Conservation (phyloP, 2,888 invertebrate genomes). For the Anticlea derivata region DNA sequence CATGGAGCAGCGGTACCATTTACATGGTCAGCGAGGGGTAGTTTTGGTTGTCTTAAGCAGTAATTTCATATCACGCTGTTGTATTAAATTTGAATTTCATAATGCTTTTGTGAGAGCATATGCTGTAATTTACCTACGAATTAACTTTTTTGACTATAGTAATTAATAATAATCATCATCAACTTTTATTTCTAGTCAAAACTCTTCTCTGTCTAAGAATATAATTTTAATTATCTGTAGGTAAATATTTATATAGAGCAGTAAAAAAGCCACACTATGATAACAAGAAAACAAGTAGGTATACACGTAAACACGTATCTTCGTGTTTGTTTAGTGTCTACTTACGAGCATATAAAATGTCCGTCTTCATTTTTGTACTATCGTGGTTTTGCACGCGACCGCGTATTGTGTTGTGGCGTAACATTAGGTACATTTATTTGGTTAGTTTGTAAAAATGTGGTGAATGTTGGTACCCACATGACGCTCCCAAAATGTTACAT, state of each 20-base stretch:
- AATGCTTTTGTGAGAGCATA: background rate
- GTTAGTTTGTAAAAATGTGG: conserved; percentile 10
- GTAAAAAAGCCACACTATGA: no score
- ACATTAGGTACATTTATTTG: conserved; percentile 9
- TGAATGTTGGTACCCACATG: conserved; percentile 4
- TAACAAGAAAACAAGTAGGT: conserved; percentile 19
- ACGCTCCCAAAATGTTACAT: no score
- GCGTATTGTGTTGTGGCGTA: conserved; percentile 12
- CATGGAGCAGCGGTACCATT: conserved; percentile 30
- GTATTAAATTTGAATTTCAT: conserved; percentile 1
- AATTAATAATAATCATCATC: no score
- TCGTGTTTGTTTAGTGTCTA: conserved; percentile 41
- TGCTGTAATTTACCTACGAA: no score
- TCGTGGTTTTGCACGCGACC: conserved; percentile 51
- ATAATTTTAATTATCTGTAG: no score
- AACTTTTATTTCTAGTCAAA: no score
- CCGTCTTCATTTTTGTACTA: conserved; percentile 49
- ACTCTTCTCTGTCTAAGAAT: no score
- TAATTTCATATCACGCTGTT: conserved; percentile 11
- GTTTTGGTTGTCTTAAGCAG: conserved; percentile 21
- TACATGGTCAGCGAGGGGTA: conserved; percentile 29
- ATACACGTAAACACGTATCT: conserved; percentile 31
- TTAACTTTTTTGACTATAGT: no score
- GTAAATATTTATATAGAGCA: no score
- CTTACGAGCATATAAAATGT: conserved; percentile 41